Evolutionary conservation across 2,888 invertebrate species (phyloP).

Genomic region (Drosophila paucipuncta): DNA sequence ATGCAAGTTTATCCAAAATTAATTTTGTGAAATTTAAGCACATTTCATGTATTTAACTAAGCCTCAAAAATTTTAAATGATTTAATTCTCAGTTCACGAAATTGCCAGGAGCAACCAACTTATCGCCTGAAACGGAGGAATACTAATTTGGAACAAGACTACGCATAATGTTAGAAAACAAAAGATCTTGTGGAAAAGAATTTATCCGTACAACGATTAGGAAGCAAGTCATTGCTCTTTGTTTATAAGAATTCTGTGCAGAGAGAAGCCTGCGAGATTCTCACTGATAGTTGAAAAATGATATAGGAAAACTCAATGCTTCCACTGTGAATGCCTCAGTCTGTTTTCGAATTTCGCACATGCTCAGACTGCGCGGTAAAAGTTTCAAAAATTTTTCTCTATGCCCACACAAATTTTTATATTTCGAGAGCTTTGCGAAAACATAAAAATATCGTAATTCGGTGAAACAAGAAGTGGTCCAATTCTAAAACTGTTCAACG

Average conservation of each 20-base stretch:
- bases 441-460: conserved; percentile 27
- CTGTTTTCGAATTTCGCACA: conserved; percentile 78
- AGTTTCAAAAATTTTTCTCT: conserved; percentile 29
- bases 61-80: not conserved
- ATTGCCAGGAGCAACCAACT: not conserved
- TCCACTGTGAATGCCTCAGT: conserved; percentile 57
- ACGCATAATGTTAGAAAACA: conserved; percentile 1
- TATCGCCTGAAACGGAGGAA: not conserved
- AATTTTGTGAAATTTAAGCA: not conserved
- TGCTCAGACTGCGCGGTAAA: conserved; percentile 66
- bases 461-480: conserved; percentile 19
- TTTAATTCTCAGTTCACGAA: not conserved
- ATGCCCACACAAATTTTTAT: conserved; percentile 25
- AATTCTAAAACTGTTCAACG: conserved; percentile 33
- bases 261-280: not conserved
- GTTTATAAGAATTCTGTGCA: conserved; percentile 16
- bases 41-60: not conserved
- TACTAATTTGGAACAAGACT: not conserved
- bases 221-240: conserved; percentile 9
- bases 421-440: conserved; percentile 41
- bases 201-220: not conserved
- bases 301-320: conserved; percentile 30
- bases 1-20: not conserved
- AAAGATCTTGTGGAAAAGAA: not conserved
- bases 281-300: conserved; percentile 11